phyloP scores from a whole-genome alignment of 1,140 invertebrate species.

The Rhyacophila brunnea region DNA sequence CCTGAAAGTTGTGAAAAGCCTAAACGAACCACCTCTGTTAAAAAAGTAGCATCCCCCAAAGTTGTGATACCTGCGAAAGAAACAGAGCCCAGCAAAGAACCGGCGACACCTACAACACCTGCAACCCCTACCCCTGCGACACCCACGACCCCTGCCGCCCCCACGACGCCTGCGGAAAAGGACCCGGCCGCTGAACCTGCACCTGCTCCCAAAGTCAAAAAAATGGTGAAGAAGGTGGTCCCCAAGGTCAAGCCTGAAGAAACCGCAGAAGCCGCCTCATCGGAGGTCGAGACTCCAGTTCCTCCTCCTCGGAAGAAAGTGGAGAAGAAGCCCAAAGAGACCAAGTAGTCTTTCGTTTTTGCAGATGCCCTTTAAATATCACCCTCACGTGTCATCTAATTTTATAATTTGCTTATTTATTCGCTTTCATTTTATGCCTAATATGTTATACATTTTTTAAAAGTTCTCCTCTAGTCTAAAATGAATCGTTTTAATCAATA shows the following conservation, averaged over 20 bases:
- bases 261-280: conserved; percentile 30
- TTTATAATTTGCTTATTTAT: conserved; percentile 22
- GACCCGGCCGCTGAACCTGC: conserved; percentile 25
- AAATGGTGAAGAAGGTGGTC: conserved; percentile 46
- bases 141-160: background rate
- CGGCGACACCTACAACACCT: conserved; percentile 28
- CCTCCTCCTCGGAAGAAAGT: conserved; percentile 52
- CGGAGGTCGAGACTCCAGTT: conserved; percentile 46
- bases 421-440: conserved; percentile 9
- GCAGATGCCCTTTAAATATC: background rate
- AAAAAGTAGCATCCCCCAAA: background rate
- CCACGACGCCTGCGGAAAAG: conserved; percentile 14
- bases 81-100: background rate
- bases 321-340: conserved; percentile 55
- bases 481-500: conserved; percentile 24
- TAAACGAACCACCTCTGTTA: background rate
- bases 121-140: conserved; percentile 5
- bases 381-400: conserved; percentile 3
- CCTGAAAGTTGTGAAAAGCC: background rate
- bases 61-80: background rate
- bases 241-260: conserved; percentile 29
- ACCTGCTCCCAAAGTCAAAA: conserved; percentile 45
- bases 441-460: conserved; percentile 41
- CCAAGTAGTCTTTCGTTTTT: conserved; percentile 35
- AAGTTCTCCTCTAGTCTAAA: conserved; percentile 40